Conservation (phyloP, 2,888 invertebrate genomes). For the Melikaiella ostensackeni region DNA sequence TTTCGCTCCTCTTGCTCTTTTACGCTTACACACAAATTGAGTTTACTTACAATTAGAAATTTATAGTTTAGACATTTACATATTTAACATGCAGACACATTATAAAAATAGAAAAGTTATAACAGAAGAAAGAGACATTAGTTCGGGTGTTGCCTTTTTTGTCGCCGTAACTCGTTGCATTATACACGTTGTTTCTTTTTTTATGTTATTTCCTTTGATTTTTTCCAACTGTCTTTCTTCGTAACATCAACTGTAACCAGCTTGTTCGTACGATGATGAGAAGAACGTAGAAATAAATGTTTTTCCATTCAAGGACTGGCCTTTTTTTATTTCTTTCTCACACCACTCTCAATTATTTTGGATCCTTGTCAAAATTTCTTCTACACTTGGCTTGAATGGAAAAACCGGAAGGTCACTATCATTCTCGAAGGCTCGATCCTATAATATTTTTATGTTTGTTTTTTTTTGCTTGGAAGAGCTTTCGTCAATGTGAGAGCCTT, state of each 20-base stretch:
- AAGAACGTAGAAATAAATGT: constrained; percentile 75
- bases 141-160: constrained; percentile 29
- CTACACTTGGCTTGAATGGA: constrained; percentile 76
- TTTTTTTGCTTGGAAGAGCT: constrained; percentile 17
- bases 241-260: constrained; percentile 53
- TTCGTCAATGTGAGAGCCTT: constrained; percentile 14
- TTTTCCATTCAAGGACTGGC: constrained; percentile 76
- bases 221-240: constrained; percentile 47
- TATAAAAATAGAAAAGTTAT: not conserved
- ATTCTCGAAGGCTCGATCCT: constrained; percentile 13
- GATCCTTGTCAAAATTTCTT: constrained; percentile 72
- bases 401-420: constrained; percentile 64
- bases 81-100: not conserved
- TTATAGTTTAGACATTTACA: not conserved
- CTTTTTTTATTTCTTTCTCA: constrained; percentile 72
- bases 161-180: constrained; percentile 36
- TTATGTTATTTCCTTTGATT: constrained; percentile 57
- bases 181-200: constrained; percentile 45
- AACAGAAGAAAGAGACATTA: constrained; percentile 1
- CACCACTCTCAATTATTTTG: constrained; percentile 65
- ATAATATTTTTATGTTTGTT: constrained; percentile 14
- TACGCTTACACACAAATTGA: constrained; percentile 16
- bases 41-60: not conserved
- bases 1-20: not conserved
- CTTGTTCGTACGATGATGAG: constrained; percentile 56